These are phyloP conservation scores for Capitulum mitella DNA, from an alignment of 2,888 invertebrate genomes.

Conservation along the genomic window DNA sequence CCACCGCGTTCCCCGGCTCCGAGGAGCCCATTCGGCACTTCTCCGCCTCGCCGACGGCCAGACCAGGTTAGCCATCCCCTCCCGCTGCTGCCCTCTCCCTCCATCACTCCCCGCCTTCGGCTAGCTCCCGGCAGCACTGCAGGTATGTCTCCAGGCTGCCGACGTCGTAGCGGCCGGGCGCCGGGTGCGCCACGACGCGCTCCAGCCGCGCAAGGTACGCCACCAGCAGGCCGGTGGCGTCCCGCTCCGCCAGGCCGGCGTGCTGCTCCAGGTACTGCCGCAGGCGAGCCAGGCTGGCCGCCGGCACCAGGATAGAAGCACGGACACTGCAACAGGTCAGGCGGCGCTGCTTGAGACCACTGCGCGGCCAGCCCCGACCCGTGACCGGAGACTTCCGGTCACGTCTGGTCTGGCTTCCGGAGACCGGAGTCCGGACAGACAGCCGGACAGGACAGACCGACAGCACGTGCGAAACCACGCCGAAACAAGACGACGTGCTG, in stretches of 20 bases:
- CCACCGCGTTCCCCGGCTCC: not conserved
- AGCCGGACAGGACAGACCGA: too few relatives aligned
- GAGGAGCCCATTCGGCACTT: not conserved
- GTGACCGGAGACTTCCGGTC: too few relatives aligned
- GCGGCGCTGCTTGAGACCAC: too few relatives aligned
- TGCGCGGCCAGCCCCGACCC: too few relatives aligned
- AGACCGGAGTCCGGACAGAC: too few relatives aligned
- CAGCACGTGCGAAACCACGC: too few relatives aligned
- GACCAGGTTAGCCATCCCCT: not conserved
- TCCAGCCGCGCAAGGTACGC: slow-evolving; percentile 7
- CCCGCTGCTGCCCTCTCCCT: too few relatives aligned
- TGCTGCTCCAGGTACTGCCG: slow-evolving; percentile 1
- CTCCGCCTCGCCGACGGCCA: not conserved
- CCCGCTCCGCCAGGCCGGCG: slow-evolving; percentile 17
- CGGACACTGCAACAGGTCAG: slow-evolving; percentile 32
- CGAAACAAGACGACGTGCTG: too few relatives aligned
- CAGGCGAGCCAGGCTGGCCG: slow-evolving; percentile 24
- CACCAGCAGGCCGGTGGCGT: slow-evolving; percentile 30
- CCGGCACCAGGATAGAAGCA: slow-evolving; percentile 34
- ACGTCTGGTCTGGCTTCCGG: too few relatives aligned
- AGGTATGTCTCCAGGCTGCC: slow-evolving; percentile 27
- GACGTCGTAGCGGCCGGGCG: slow-evolving; percentile 27
- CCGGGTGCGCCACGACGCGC: slow-evolving; percentile 20
- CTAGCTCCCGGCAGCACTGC: slow-evolving; percentile 21
- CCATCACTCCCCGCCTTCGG: too few relatives aligned